Conservation (phyloP, 2,113 vertebrate genomes). For the Sinosuthora webbiana region DNA sequence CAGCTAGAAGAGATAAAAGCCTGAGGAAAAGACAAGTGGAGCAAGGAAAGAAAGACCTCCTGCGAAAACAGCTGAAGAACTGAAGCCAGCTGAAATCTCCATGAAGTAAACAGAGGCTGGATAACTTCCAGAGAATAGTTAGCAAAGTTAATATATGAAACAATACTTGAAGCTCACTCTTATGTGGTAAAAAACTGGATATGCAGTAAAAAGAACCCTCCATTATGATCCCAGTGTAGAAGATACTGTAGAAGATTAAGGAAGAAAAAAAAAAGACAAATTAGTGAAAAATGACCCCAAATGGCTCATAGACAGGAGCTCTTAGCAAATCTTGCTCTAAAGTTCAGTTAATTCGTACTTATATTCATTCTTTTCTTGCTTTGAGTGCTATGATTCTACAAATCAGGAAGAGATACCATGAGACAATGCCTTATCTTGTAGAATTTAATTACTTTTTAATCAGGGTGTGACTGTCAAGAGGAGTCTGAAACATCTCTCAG, state of each 20-base stretch:
- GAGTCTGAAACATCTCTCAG: background rate
- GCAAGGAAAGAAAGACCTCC: background rate
- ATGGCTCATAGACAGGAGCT: background rate
- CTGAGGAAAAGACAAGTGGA: background rate
- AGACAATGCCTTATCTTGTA: background rate
- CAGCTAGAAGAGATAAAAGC: background rate
- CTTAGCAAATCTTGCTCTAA: background rate
- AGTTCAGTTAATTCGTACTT: background rate
- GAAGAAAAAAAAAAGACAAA: background rate
- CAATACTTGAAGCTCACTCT: background rate
- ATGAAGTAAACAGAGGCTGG: background rate
- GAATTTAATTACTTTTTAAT: background rate
- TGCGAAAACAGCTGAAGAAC: background rate
- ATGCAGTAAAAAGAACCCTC: background rate
- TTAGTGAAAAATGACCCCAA: background rate
- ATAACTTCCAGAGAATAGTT: background rate
- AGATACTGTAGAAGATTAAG: background rate
- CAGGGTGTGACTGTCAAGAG: background rate
- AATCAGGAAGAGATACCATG: background rate
- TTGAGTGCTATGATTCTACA: background rate
- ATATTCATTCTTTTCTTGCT: background rate
- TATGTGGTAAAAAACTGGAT: background rate
- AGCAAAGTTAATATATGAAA: background rate
- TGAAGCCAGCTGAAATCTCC: background rate
- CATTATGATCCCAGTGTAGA: background rate